A percentile compares a stretch with the other conserved stretches of the same genome.
These are phyloP conservation scores for Taxidea taxus DNA, from an alignment of 2,113 vertebrate genomes.

Conservation along the genomic window DNA sequence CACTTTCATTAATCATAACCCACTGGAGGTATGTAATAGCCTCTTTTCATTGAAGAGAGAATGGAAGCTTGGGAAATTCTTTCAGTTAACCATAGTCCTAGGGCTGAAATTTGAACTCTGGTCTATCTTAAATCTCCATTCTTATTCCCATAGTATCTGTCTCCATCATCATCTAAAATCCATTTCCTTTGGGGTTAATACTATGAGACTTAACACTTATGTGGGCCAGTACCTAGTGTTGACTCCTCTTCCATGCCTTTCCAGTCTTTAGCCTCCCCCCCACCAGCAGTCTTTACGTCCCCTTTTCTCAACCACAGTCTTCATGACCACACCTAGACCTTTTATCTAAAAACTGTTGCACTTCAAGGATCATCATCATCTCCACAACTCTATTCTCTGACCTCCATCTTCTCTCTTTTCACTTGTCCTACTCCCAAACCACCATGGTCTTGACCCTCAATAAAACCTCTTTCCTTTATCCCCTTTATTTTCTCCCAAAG, in stretches of 20 bases:
- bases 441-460: background rate
- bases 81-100: background rate
- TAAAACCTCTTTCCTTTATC: background rate
- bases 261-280: background rate
- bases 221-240: background rate
- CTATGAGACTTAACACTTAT: no score
- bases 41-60: background rate
- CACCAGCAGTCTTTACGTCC: background rate
- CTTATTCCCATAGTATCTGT: background rate
- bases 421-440: background rate
- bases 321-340: background rate
- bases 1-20: background rate
- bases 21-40: background rate
- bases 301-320: background rate
- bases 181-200: background rate
- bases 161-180: background rate
- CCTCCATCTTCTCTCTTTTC: background rate
- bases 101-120: background rate
- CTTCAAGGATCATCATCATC: background rate
- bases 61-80: background rate
- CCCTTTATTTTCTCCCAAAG: background rate
- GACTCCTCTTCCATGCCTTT: background rate
- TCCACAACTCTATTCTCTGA: background rate
- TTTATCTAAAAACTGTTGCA: background rate
- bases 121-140: background rate